phyloP scores from a whole-genome alignment of 2,888 invertebrate genomes.

The Hydropsyche betteni region DNA sequence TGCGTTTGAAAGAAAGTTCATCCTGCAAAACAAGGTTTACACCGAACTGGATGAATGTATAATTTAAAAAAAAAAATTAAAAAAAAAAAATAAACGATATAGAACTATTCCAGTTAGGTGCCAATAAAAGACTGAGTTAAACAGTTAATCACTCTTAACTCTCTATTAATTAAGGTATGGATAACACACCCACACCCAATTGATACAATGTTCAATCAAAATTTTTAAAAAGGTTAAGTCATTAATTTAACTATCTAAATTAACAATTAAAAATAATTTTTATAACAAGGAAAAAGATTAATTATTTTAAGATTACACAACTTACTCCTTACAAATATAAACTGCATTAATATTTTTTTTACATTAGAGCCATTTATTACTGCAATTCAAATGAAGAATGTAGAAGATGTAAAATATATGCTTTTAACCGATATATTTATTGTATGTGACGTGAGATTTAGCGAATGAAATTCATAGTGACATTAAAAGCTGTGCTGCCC shows the following conservation, averaged over 20 bases:
- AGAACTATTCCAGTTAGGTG: not conserved
- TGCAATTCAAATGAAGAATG: conserved; percentile 14
- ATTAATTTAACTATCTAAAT: conserved; percentile 1
- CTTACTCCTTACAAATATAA: not conserved
- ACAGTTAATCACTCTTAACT: conserved; percentile 2
- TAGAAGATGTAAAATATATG: not conserved
- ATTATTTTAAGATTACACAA: not conserved
- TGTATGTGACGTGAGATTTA: not conserved
- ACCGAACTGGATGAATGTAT: conserved; percentile 17
- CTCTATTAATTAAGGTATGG: not conserved
- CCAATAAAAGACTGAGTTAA: not conserved
- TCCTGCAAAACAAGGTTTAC: conserved; percentile 34
- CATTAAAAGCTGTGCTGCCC: conserved; percentile 34
- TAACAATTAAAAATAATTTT: not conserved
- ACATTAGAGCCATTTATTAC: conserved; percentile 22
- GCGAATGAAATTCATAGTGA: conserved; percentile 19
- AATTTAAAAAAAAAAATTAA: not conserved
- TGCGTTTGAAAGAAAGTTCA: conserved; percentile 14
- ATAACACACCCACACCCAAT: conserved; percentile 22
- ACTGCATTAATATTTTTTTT: not conserved
- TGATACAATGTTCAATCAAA: not conserved
- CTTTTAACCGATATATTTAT: not conserved
- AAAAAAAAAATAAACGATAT: not conserved
- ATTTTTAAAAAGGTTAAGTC: not conserved
- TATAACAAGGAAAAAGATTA: not conserved